Base-by-base conservation (phyloP, 64 coral and sea anemone species). In the Montipora efflorescens region DNA sequence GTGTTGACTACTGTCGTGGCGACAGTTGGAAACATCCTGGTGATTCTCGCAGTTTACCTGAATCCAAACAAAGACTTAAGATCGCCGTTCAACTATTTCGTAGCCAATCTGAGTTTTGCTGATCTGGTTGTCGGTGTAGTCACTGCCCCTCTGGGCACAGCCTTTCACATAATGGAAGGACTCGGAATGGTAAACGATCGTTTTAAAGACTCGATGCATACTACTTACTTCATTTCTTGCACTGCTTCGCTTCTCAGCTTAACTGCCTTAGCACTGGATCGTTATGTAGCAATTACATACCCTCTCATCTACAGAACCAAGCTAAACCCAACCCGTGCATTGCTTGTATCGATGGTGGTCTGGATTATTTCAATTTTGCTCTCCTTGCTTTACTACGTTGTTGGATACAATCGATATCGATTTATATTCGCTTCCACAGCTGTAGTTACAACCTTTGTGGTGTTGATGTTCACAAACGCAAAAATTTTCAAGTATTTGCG, bases 241-340 rank as follows among this genome's bases (percentile, higher is more conserved):
- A 95, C 96, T 4, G 96, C 96, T 3, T 98, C 93, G 43, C 69
- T 98, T 13, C 87, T 98, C 20, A 98, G 96, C 48, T 75, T 98
- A 4, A 59, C 87, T 46, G 90, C 96, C 53, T 44, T 98, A 50
- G 88, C 93, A 12, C n/a, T 95, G 19, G 94, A 98, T 25, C 78
- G 97, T 7, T 95, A 96, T 64, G 4, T 74, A n/a, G 93, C 93
- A 13, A 89, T 95, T 72, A 92, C 93, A 5, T 89, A 76, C 5
- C 96, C 93, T 55, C 75, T 95, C 52, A 12, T 78, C 45, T 92
- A 98, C 47, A 90, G 96, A 47, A n/a, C 78, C 3, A 90, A 80
- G 19, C 86, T 95, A 0, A 93, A 77, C 48, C 21, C 75, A 20
- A n/a, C 43, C 7, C 70, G 90, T 61, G 72, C 84, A 0, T 47